Base-by-base conservation (phyloP, 1,140 invertebrate genomes). In the Ips nitidus region DNA sequence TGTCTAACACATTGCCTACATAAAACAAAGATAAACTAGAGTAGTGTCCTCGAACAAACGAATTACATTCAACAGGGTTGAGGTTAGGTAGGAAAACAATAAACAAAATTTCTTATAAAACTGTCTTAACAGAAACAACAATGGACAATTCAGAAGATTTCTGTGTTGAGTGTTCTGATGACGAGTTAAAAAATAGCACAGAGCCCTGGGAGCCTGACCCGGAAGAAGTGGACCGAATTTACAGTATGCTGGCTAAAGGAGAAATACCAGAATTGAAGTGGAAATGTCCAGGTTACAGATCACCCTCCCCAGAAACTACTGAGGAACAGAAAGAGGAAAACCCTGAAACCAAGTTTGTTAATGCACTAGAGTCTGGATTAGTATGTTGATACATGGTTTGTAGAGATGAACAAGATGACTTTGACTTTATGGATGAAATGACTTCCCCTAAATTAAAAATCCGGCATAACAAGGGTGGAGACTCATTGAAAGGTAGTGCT, bases 351-450 rank as follows among this genome's bases (percentile, higher is more conserved):
- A 63, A 64, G 22, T 22, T 36, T 5, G n/a, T 66, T n/a, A 47
- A 6, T 22, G 22, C 22, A 22, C 22, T 22, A 22, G 0, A 22
- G 22, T 22, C 22, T 22, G 22, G 22, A 50, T 50, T 50, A 8
- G 3, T 50, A 1, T 50, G 45, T 50, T 50, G 45, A 50, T 40
- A n/a, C 22, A 53, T 58, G 61, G 56, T 3, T 77, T 77, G 47
- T 55, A 80, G 77, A 56, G 53, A 88, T 76, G 86, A 88, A 70
- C 86, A 86, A 74, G 87, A 88, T 0, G 87, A 90, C 75, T 91
- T 90, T 78, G 89, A 91, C 80, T 91, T 91, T 65, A 88, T 89
- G 86, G 89, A 91, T 71, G 89, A 91, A 80, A 86, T 88, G 75
- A 85, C 84, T 55, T 88, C 87, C 1, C 84, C 89, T 37, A 83